These are phyloP conservation scores for Patiria pectinifera DNA, from an alignment of 53 echinoderm and acorn worm species.

Conservation along the genomic window DNA sequence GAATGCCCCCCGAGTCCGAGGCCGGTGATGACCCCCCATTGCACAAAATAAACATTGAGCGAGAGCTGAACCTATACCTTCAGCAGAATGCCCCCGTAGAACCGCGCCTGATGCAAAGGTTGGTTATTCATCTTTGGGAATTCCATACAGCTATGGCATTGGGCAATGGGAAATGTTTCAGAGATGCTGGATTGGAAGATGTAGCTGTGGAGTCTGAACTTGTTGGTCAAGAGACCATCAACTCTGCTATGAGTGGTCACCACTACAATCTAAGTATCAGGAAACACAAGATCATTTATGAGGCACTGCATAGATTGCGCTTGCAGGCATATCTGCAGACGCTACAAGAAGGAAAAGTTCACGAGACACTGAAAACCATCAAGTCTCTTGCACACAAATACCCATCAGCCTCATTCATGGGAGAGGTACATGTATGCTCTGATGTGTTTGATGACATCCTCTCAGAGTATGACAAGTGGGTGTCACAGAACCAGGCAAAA, in stretches of 20 bases:
- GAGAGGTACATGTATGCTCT: neutral
- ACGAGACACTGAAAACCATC: neutral
- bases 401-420: neutral
- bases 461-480: neutral
- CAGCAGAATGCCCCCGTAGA: too few species aligned
- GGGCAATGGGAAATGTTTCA: constrained; percentile 43
- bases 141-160: constrained; percentile 73
- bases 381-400: neutral
- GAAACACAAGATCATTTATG: constrained; percentile 38
- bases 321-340: constrained; percentile 33
- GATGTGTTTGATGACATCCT: neutral
- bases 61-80: too few species aligned
- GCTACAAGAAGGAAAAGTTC: neutral
- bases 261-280: constrained; percentile 46
- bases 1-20: too few species aligned
- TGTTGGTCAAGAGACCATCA: constrained; percentile 32
- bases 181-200: constrained; percentile 61
- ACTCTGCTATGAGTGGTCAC: constrained; percentile 37
- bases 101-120: constrained; percentile 21
- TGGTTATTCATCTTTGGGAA: constrained; percentile 65
- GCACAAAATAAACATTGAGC: too few species aligned
- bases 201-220: constrained; percentile 30
- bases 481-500: neutral
- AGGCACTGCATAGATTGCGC: constrained; percentile 42
- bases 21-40: too few species aligned